These are phyloP conservation scores for Poecilobothrus nobilitatus DNA, from an alignment of 2,888 invertebrate genomes.

Conservation along the genomic window DNA sequence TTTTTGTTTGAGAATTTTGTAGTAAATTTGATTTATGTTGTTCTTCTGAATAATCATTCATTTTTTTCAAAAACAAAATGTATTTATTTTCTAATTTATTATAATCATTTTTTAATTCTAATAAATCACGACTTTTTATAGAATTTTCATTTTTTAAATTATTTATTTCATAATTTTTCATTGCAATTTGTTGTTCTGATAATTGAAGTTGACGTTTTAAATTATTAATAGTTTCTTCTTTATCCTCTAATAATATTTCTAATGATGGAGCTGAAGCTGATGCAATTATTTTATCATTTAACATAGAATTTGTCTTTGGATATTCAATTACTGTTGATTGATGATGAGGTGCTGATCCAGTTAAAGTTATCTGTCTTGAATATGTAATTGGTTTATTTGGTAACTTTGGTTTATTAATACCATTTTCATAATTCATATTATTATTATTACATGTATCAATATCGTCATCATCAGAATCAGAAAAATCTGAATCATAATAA, in stretches of 20 bases:
- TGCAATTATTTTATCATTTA: no score
- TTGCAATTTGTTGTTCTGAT: not conserved
- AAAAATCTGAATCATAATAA: conserved; percentile 5
- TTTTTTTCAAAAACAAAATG: no score
- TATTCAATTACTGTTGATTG: not conserved
- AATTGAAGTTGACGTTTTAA: not conserved
- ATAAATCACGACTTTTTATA: no score
- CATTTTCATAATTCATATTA: no score
- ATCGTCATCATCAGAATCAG: not conserved
- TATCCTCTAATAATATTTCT: not conserved
- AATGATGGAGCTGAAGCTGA: not conserved
- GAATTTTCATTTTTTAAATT: not conserved
- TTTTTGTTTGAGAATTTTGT: no score
- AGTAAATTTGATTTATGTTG: no score
- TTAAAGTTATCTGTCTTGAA: not conserved
- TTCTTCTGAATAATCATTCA: no score
- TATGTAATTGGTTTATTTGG: not conserved
- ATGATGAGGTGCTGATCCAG: not conserved
- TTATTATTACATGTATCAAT: not conserved
- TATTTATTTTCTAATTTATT: no score
- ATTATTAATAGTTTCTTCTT: not conserved
- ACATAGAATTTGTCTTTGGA: no score
- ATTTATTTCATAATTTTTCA: not conserved
- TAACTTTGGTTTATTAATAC: not conserved
- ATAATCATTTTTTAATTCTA: no score